phyloP scores from a whole-genome alignment of 2,888 invertebrate genomes.

The Sminthurinus aureus region DNA sequence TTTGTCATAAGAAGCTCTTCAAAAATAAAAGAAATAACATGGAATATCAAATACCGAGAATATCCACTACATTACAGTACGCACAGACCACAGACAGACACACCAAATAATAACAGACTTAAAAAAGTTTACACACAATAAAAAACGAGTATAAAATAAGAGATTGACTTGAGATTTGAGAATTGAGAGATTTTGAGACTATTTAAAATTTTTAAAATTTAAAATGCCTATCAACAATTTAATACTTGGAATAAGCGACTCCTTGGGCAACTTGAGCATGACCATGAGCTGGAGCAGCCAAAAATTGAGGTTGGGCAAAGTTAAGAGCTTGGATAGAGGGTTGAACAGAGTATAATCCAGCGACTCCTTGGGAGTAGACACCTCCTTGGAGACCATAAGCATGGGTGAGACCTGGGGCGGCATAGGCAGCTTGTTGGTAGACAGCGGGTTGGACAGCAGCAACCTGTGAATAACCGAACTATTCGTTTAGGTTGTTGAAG shows the following conservation, averaged over 20 bases:
- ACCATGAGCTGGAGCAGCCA: constrained; percentile 19
- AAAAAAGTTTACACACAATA: not conserved
- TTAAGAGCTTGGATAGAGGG: not conserved
- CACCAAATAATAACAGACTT: not conserved
- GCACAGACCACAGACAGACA: not conserved
- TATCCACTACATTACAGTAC: not conserved
- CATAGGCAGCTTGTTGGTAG: constrained; percentile 13
- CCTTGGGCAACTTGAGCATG: constrained; percentile 9
- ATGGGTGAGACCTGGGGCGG: constrained; percentile 9
- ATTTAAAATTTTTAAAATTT: not conserved
- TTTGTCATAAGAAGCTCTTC: not conserved
- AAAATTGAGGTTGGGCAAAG: constrained; percentile 29
- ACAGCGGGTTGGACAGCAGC: constrained; percentile 11
- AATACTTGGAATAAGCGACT: constrained; percentile 13
- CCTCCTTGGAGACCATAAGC: too few species aligned
- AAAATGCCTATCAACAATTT: not conserved
- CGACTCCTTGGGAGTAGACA: too few species aligned
- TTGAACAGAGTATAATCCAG: constrained; percentile 25
- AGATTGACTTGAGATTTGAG: too few species aligned
- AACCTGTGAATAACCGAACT: not conserved
- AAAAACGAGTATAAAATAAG: too few species aligned
- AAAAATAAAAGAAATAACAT: not conserved
- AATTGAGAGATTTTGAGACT: not conserved
- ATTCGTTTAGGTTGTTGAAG: too few species aligned
- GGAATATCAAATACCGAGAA: not conserved